Evolutionary conservation across 37 sponge, comb jelly and placozoan species (phyloP).

Genomic region (Trichoplax adhaerens): DNA sequence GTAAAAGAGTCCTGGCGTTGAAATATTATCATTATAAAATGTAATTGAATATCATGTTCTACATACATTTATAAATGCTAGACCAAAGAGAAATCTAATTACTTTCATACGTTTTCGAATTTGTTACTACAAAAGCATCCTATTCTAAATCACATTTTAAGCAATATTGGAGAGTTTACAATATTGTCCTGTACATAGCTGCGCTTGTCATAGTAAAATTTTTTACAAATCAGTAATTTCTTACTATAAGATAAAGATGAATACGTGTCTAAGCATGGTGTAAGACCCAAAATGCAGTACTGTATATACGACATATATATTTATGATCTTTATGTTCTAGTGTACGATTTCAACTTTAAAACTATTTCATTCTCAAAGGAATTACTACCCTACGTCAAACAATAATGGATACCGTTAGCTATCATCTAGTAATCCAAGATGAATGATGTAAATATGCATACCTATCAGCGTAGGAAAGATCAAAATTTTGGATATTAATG

Average conservation of each 20-base stretch:
- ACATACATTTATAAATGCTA: too few species aligned
- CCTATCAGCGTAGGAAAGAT: conserved; percentile 46
- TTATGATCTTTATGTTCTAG: not conserved
- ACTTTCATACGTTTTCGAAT: too few species aligned
- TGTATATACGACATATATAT: conserved; percentile 6
- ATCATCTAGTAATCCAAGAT: conserved; percentile 1
- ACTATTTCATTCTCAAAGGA: too few species aligned
- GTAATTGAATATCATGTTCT: not conserved
- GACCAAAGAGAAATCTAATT: too few species aligned
- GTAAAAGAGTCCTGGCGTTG: conserved; percentile 24
- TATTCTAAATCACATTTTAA: too few species aligned
- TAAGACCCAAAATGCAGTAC: not conserved
- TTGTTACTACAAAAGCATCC: too few species aligned
- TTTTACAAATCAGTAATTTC: too few species aligned
- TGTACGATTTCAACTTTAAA: not conserved
- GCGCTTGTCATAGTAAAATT: too few species aligned
- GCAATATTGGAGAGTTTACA: too few species aligned
- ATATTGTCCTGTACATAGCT: too few species aligned
- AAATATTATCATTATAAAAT: not conserved
- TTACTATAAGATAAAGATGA: not conserved
- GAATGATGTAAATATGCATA: not conserved
- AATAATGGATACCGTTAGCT: not conserved
- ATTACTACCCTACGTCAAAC: not conserved
- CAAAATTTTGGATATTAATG: conserved; percentile 59
- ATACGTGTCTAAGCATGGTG: too few species aligned